Evolutionary conservation across 1,140 invertebrate species (phyloP), one percentile per base, ranked within the genome.

Genomic region (Scaptomyza graminum): DNA sequence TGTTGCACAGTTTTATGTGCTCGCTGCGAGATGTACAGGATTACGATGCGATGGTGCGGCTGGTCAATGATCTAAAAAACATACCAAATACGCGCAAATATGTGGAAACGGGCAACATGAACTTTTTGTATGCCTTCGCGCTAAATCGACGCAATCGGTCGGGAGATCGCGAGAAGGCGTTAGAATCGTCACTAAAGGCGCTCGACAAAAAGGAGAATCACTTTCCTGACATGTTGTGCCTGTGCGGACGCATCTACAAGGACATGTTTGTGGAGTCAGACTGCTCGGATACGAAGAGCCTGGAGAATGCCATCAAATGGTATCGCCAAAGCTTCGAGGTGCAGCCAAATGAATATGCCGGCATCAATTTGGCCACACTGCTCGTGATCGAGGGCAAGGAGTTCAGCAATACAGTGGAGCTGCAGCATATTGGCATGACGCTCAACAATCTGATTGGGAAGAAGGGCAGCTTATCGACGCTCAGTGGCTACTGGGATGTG

Each of bases 401-500:
- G 89, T 98, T 99, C 91, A 96, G 95, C 44, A 96, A 96, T 90
- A 98, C 97, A 16, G 95, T 96, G 83, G 97, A 98, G 92, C 92
- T 99, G 41, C 97, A 98, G 89, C 79, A 92, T 90, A 93, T 81
- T 95, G 97, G 96, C 61, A 97, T 99, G 94, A 96, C 98, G 4
- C 92, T 99, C 49, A 99, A 99, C 92, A 99, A 99, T 93, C 93
- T 99, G 46, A 99, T 99, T 90, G 99, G 99, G 0, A 97, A 98
- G 90, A 99, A 99, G 92, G 99, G 99, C 16, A 98, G 97, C 90
- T 92, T 99, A 13, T 95, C 95, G 0, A 97, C 96, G 15, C 92
- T 99, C 2, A 96, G 96, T 80, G 98, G 99, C 89, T 99, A 99
- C 90, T 99, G 99, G 99, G 98, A 99, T 93, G 98, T 99, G 6